Percentiles rank a stretch among this genome's conserved stretches.
Evolutionary conservation across 2,888 invertebrate genomes (phyloP).

Genomic region (Thumatha senex): DNA sequence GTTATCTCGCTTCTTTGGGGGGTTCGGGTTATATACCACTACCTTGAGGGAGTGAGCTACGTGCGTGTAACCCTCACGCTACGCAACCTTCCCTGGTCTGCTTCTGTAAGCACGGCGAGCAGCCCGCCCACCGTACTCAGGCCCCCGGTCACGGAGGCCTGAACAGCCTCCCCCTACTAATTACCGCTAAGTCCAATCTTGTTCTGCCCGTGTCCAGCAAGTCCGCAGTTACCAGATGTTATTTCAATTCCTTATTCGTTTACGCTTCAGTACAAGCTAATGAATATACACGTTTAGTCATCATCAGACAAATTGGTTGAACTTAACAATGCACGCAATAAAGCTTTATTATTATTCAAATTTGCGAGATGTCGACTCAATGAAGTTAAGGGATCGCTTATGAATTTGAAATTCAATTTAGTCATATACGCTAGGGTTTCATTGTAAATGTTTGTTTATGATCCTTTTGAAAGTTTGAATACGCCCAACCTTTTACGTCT

Average conservation of each 20-base stretch:
- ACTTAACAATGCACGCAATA: slow-evolving; percentile 8
- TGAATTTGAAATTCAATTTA: slow-evolving; percentile 51
- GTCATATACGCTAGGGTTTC: slow-evolving; percentile 26
- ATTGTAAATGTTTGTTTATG: slow-evolving; percentile 32
- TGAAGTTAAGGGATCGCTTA: slow-evolving; percentile 46
- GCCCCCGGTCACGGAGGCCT: too few relatives aligned
- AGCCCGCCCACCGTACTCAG: too few relatives aligned
- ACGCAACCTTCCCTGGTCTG: too few relatives aligned
- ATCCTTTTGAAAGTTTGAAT: slow-evolving; percentile 15
- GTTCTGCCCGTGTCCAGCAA: too few relatives aligned
- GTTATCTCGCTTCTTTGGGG: too few relatives aligned
- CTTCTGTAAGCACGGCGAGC: too few relatives aligned
- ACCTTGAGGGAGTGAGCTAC: too few relatives aligned
- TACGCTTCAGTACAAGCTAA: slow-evolving; percentile 17
- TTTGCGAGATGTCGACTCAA: slow-evolving; percentile 24
- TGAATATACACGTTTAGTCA: slow-evolving; percentile 30
- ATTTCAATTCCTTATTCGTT: slow-evolving; percentile 32
- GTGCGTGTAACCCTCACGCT: too few relatives aligned
- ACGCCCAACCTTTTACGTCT: slow-evolving; percentile 16
- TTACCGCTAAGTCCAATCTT: too few relatives aligned
- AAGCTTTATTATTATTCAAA: slow-evolving; percentile 45
- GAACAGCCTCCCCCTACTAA: too few relatives aligned
- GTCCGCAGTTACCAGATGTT: slow-evolving; percentile 40
- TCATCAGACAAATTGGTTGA: slow-evolving; percentile 19
- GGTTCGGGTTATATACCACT: too few relatives aligned